Conservation (phyloP, 2,797 vertebrate species). For the Diplodus sargus region DNA sequence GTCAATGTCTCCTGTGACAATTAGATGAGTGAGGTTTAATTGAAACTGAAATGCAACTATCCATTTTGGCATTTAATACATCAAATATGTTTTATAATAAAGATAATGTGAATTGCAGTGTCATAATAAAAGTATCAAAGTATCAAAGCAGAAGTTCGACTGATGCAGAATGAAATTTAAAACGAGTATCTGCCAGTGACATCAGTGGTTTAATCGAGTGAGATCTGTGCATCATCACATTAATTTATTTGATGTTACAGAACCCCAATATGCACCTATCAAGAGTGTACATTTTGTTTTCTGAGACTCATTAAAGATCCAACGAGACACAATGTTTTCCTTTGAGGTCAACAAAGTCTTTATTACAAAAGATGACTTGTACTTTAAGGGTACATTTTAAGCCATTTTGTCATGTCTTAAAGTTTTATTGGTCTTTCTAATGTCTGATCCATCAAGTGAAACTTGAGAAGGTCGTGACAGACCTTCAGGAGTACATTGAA, state of each 20-base stretch:
- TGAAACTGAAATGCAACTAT: not conserved
- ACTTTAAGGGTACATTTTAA: slow-evolving; percentile 35
- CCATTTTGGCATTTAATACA: not conserved
- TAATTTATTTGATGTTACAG: not conserved
- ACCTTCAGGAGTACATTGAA: slow-evolving; percentile 19
- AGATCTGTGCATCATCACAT: not conserved
- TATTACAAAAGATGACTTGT: slow-evolving; percentile 67
- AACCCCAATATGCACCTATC: not conserved
- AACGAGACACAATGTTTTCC: slow-evolving; percentile 24
- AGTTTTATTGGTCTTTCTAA: slow-evolving; percentile 17
- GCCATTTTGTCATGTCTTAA: slow-evolving; percentile 33
- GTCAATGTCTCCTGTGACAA: not conserved
- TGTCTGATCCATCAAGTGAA: slow-evolving; percentile 28
- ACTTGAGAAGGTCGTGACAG: not conserved
- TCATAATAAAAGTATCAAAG: not conserved
- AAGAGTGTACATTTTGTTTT: slow-evolving; percentile 1
- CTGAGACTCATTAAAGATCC: not conserved
- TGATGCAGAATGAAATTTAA: not conserved
- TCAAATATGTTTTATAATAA: not conserved
- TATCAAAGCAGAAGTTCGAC: not conserved
- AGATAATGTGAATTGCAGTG: not conserved
- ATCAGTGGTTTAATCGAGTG: not conserved
- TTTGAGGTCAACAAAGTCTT: slow-evolving; percentile 60
- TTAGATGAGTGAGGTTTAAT: not conserved
- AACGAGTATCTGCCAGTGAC: not conserved